These are phyloP conservation scores for western clawed frog (Xenopus tropicalis) DNA, from an alignment of 2,113 vertebrate genomes.

Conservation along the genomic window DNA sequence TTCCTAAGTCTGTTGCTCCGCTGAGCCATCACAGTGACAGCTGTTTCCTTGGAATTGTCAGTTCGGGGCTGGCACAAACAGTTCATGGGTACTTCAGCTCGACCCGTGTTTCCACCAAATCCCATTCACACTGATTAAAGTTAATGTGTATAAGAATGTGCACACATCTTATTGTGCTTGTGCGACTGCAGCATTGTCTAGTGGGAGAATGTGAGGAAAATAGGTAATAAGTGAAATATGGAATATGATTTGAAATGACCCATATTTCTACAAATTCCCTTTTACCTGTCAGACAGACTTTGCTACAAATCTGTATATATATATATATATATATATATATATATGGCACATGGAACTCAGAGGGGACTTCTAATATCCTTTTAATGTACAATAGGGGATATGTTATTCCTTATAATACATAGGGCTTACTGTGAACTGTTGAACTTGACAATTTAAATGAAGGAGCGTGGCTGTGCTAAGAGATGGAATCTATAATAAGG, in stretches of 20 bases:
- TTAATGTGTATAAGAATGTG: background rate
- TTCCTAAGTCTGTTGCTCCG: background rate
- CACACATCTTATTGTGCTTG: background rate
- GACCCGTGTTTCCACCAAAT: background rate
- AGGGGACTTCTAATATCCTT: too few species aligned
- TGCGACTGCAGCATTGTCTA: slow-evolving; percentile 17
- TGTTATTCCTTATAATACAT: too few species aligned
- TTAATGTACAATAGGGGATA: too few species aligned
- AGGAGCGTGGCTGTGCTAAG: too few species aligned
- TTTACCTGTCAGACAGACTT: slow-evolving; percentile 1
- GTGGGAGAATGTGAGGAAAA: slow-evolving; percentile 1
- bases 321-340: too few species aligned
- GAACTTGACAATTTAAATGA: too few species aligned
- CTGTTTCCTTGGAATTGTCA: slow-evolving; percentile 17
- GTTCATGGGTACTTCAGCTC: background rate
- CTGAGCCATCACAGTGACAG: slow-evolving; percentile 14
- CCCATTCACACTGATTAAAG: background rate
- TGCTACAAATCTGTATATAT: background rate
- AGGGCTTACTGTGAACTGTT: too few species aligned
- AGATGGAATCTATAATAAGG: too few species aligned
- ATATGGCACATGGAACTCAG: too few species aligned
- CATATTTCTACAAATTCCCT: slow-evolving; percentile 3
- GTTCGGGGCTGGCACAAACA: background rate
- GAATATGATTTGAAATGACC: slow-evolving; percentile 32
- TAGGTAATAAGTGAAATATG: slow-evolving; percentile 18